phyloP scores from a whole-genome alignment of 1,140 invertebrate species.

The Lasioglossum baleicum region DNA sequence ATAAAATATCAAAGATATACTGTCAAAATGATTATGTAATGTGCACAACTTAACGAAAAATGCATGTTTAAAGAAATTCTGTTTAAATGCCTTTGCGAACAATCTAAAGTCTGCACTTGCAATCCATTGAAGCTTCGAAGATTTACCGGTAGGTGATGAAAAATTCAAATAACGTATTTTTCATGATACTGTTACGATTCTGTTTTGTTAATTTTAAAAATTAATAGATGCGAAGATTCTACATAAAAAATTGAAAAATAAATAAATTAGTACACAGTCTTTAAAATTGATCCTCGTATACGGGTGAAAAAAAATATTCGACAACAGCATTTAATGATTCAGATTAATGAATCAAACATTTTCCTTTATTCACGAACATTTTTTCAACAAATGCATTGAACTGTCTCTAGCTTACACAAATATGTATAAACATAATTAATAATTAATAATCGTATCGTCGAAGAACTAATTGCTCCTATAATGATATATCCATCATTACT shows the following conservation, averaged over 20 bases:
- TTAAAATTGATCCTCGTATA: no score
- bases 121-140: neutral
- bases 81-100: conserved; percentile 9
- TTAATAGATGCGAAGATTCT: no score
- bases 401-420: conserved; percentile 10
- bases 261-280: no score
- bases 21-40: neutral
- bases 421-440: conserved; percentile 8
- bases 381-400: conserved; percentile 7
- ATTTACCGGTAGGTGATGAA: neutral
- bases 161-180: neutral
- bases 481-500: neutral
- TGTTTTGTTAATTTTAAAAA: no score
- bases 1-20: neutral
- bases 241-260: no score
- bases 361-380: conserved; percentile 26
- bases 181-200: no score
- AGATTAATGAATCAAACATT: conserved; percentile 5
- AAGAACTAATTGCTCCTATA: conserved; percentile 23
- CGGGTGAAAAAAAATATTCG: neutral
- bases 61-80: neutral
- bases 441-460: conserved; percentile 20
- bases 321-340: neutral
- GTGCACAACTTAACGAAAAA: neutral
- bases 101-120: neutral